Evolutionary conservation across 2,797 vertebrate species (phyloP).

Genomic region (Zonotrichia albicollis): DNA sequence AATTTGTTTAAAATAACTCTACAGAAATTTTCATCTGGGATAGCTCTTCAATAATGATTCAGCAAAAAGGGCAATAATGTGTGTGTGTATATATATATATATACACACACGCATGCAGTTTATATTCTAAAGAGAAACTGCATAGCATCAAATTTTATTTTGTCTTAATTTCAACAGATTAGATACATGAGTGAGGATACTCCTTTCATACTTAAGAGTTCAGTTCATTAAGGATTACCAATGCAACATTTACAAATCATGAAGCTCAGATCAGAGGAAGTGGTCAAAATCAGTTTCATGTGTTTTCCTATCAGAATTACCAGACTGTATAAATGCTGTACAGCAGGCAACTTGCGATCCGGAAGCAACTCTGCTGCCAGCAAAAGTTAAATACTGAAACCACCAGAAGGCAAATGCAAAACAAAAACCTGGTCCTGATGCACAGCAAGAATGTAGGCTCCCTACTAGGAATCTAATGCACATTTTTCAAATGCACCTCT

Average conservation of each 20-base stretch:
- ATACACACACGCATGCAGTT: fast-evolving
- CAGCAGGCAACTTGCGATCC: not conserved
- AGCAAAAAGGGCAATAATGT: not conserved
- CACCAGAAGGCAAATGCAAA: constrained; percentile 15
- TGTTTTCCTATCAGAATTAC: not conserved
- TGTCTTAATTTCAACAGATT: not conserved
- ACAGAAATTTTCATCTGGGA: not conserved
- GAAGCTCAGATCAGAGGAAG: not conserved
- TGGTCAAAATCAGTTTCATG: not conserved
- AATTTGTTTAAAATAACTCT: not conserved
- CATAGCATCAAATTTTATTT: not conserved
- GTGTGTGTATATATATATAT: fast-evolving
- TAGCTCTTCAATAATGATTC: not conserved
- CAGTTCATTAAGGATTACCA: not conserved
- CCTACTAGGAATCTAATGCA: constrained; percentile 34
- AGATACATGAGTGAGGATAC: not conserved
- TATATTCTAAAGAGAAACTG: not conserved
- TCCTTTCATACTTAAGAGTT: not conserved
- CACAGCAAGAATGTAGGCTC: not conserved
- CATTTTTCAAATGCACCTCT: constrained; percentile 52
- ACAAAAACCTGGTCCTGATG: not conserved
- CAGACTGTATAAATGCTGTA: not conserved
- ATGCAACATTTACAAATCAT: not conserved
- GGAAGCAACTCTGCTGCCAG: not conserved
- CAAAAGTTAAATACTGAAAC: constrained; percentile 22